A percentile compares a stretch with the other conserved stretches of the same genome.
Evolutionary conservation across 2,888 invertebrate genomes (phyloP).

Genomic region (Mimas tiliae): DNA sequence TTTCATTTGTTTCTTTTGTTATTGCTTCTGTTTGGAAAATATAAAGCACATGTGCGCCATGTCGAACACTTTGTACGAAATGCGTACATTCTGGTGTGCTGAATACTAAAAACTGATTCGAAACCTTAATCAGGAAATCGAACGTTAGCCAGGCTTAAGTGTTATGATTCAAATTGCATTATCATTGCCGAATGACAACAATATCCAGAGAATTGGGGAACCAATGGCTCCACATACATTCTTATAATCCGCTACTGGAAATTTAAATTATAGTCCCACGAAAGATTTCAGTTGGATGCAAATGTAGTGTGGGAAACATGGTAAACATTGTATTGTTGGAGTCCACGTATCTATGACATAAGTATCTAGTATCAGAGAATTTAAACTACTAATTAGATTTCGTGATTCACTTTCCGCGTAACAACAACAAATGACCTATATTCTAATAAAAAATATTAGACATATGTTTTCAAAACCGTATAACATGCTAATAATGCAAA

Average conservation of each 20-base stretch:
- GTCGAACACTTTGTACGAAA: too few relatives aligned
- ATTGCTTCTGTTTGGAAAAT: too few relatives aligned
- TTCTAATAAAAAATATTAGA: too few relatives aligned
- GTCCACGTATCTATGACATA: neutral
- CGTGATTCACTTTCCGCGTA: neutral
- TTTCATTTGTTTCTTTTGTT: too few relatives aligned
- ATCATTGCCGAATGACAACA: neutral
- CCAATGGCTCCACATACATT: neutral
- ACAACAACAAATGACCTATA: neutral
- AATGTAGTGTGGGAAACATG: neutral
- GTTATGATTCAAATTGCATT: neutral
- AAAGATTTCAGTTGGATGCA: neutral
- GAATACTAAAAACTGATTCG: too few relatives aligned
- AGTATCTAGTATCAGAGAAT: neutral
- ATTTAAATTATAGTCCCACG: neutral
- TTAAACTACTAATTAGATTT: neutral
- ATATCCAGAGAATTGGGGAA: neutral
- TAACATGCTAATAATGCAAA: neutral
- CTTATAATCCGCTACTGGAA: neutral
- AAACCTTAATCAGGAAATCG: too few relatives aligned
- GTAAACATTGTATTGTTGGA: neutral
- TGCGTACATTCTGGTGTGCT: too few relatives aligned
- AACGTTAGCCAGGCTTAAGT: too few relatives aligned
- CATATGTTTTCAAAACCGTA: too few relatives aligned
- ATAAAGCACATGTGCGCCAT: too few relatives aligned